Conservation (phyloP, 2,797 vertebrate species). For the Cirrhinus molitorella region DNA sequence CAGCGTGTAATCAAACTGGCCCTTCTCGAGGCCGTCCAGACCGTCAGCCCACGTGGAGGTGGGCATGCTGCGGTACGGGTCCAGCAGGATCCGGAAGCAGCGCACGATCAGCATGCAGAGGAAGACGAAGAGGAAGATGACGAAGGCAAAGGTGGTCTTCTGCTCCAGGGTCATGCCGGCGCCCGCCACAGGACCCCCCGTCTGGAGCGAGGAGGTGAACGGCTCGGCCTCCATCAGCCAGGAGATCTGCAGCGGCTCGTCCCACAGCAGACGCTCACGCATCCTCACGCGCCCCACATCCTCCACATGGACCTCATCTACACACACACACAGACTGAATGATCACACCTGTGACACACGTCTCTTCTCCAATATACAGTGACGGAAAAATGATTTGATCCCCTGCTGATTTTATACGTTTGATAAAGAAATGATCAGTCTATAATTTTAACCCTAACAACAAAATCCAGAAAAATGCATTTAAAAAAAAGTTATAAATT, state of each 20-base stretch:
- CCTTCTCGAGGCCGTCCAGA: conserved; percentile 86
- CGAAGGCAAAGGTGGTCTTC: conserved; percentile 86
- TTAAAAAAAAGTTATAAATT: no score
- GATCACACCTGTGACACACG: not conserved
- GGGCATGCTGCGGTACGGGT: conserved; percentile 86
- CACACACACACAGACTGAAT: not conserved
- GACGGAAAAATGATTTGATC: no score
- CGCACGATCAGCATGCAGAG: conserved; percentile 85
- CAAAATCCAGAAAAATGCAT: no score
- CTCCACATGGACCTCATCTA: conserved; percentile 70
- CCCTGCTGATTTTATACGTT: no score
- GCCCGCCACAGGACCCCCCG: conserved; percentile 69
- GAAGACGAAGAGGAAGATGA: conserved; percentile 86
- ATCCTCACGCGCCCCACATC: conserved; percentile 73
- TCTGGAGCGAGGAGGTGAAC: conserved; percentile 75
- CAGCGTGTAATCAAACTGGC: conserved; percentile 85
- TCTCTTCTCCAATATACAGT: not conserved
- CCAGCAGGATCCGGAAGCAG: conserved; percentile 86
- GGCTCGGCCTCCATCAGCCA: conserved; percentile 82
- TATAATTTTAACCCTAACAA: no score
- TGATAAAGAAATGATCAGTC: no score
- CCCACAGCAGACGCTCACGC: conserved; percentile 71
- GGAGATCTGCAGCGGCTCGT: conserved; percentile 71
- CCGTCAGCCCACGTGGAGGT: conserved; percentile 86
- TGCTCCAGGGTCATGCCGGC: conserved; percentile 84